Evolutionary conservation across 2,797 vertebrate species (phyloP), one percentile per base, ranked within the genome.

Genomic region (Scolopax bukidnonensis): DNA sequence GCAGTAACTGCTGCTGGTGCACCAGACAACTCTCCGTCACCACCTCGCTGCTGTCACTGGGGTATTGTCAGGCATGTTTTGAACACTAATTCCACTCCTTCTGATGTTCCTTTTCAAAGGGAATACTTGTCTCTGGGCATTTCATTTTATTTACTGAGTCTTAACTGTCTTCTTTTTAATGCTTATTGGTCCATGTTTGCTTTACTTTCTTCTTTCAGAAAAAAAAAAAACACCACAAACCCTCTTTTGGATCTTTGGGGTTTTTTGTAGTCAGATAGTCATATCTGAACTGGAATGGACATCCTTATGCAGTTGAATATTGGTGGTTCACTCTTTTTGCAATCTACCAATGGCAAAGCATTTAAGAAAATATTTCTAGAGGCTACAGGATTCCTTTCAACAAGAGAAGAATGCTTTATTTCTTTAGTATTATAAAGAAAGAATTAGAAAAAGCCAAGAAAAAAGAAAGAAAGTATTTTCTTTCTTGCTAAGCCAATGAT

Each of bases 81-180:
- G 61, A 92, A 78, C 69, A 76, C 43, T 86, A 90, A 79, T 86
- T 90, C 43, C 47, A 36, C 86, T 91, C 83, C 54, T 95, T 94
- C 87, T 82, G 85, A 96, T 88, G 87, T 64, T 82, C 48, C 30
- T 78, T 95, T 95, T 94, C 96, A 94, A 95, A 96, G 76, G 18
- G 60, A 96, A 80, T 81, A 54, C 36, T 91, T 93, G 32, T 92
- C 81, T 91, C 82, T 84, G 73, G 76, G 69, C 45, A 90, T 68
- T 89, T 90, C 69, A 40, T 89, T 92, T 92, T 95, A 92, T 95
- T 91, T 97, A 64, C 81, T 77, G 23, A 53, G 40, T 68, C 41
- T 89, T 93, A 92, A 91, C 68, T 77, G 18, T 89, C 76, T 95
- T 93, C 25, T 87, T 89, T 92, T 89, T 68, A 85, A 54, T 68